These are phyloP conservation scores for Hipparchia semele DNA, from an alignment of 2,888 invertebrate species.

Conservation along the genomic window DNA sequence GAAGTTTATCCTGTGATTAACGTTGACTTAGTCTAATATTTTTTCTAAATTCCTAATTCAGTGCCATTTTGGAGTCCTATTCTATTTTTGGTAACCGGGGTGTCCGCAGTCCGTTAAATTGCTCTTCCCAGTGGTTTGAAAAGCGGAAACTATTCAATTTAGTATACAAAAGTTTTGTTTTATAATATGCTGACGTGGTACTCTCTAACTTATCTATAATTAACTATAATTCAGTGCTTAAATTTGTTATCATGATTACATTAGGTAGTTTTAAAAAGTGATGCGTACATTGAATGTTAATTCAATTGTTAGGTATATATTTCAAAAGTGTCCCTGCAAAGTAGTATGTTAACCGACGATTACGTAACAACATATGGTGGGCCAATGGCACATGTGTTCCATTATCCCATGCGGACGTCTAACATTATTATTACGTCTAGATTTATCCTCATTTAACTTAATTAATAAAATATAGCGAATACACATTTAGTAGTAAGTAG, in stretches of 20 bases:
- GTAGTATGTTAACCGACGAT: slow-evolving; percentile 46
- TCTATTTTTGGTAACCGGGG: slow-evolving; percentile 40
- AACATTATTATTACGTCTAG: slow-evolving; percentile 39
- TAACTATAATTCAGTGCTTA: slow-evolving; percentile 25
- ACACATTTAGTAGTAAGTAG: slow-evolving; percentile 57
- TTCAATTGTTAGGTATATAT: slow-evolving; percentile 8
- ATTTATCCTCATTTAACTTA: slow-evolving; percentile 54
- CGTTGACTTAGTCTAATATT: slow-evolving; percentile 49
- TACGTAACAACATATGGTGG: slow-evolving; percentile 58
- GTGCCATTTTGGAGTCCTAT: slow-evolving; percentile 27
- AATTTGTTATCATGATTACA: background rate
- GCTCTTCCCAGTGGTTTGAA: slow-evolving; percentile 18
- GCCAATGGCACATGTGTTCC: slow-evolving; percentile 67
- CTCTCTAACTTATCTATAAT: background rate
- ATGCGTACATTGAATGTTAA: slow-evolving; percentile 11
- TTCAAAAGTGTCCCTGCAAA: slow-evolving; percentile 34
- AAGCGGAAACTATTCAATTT: slow-evolving; percentile 5
- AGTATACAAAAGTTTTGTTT: background rate
- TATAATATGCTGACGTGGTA: slow-evolving; percentile 25
- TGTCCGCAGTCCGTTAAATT: slow-evolving; percentile 29
- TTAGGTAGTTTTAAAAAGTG: slow-evolving; percentile 2
- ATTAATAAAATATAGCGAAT: slow-evolving; percentile 52
- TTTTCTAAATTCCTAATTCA: background rate
- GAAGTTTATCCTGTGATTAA: slow-evolving; percentile 72
- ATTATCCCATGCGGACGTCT: slow-evolving; percentile 53